Percentiles rank a stretch among this genome's conserved stretches.
Evolutionary conservation across 2,797 vertebrate genomes (phyloP).

Genomic region (Muscicapa comitata): DNA sequence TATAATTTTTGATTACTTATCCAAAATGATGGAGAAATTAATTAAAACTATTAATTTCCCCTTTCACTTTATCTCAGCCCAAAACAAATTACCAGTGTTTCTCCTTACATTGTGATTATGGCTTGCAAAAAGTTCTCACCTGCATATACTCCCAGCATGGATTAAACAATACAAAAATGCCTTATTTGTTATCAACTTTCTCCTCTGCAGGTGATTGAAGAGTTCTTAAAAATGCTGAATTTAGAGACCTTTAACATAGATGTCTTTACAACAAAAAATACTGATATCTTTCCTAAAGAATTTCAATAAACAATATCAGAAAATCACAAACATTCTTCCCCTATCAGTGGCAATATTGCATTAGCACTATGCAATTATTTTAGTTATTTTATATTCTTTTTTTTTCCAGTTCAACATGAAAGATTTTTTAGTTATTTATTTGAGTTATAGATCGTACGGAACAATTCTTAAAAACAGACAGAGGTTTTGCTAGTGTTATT

Average conservation of each 20-base stretch:
- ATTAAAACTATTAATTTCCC: not conserved
- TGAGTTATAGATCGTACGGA: not conserved
- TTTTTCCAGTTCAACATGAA: not conserved
- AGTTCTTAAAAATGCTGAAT: not conserved
- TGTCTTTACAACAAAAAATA: not conserved
- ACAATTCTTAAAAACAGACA: not conserved
- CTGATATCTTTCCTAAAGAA: not conserved
- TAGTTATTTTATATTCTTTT: not conserved
- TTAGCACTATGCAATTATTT: not conserved
- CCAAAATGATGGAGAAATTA: not conserved
- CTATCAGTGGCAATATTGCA: not conserved
- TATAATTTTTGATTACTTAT: not conserved
- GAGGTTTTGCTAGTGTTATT: conserved; percentile 31
- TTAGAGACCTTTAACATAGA: not conserved
- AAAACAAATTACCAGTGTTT: not conserved
- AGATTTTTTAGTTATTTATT: not conserved
- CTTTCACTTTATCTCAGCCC: not conserved
- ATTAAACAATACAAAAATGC: not conserved
- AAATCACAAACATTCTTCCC: not conserved
- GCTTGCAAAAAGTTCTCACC: not conserved
- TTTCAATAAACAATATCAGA: not conserved
- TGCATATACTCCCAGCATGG: not conserved
- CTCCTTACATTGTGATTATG: not conserved
- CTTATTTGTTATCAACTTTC: not conserved
- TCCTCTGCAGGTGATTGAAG: not conserved